phyloP scores from a whole-genome alignment of 2,113 vertebrate genomes.

The Zosterops borbonicus region DNA sequence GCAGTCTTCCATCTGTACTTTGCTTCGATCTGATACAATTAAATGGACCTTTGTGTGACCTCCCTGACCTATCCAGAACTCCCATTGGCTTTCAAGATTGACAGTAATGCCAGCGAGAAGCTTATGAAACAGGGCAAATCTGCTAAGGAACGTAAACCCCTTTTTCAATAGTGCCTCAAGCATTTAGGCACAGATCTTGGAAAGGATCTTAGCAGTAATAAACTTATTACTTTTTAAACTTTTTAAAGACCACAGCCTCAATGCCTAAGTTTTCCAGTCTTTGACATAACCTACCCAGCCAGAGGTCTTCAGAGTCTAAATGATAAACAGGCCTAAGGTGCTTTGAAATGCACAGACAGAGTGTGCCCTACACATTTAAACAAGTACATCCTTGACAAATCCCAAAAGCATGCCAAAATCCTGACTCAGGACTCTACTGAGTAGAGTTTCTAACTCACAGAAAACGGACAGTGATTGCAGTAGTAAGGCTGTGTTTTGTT shows the following conservation, averaged over 20 bases:
- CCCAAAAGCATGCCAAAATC: background rate
- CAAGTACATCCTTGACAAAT: background rate
- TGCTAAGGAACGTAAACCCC: background rate
- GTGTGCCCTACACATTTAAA: background rate
- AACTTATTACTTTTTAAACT: background rate
- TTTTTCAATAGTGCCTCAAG: background rate
- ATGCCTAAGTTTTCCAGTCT: background rate
- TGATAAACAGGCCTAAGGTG: background rate
- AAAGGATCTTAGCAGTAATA: background rate
- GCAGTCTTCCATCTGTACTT: background rate
- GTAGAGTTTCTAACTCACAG: background rate
- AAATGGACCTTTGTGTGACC: background rate
- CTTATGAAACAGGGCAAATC: background rate
- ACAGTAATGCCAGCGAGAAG: background rate
- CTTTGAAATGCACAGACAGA: background rate
- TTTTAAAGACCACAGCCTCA: background rate
- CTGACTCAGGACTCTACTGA: background rate
- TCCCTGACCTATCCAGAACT: slow-evolving; percentile 18
- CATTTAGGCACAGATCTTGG: background rate
- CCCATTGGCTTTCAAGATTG: slow-evolving; percentile 14
- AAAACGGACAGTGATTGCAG: background rate
- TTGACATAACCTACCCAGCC: background rate
- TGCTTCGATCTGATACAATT: background rate
- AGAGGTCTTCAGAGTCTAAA: background rate
- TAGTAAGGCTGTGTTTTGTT: background rate